phyloP scores from a whole-genome alignment of 2,888 invertebrate genomes.

The Brenthis ino region DNA sequence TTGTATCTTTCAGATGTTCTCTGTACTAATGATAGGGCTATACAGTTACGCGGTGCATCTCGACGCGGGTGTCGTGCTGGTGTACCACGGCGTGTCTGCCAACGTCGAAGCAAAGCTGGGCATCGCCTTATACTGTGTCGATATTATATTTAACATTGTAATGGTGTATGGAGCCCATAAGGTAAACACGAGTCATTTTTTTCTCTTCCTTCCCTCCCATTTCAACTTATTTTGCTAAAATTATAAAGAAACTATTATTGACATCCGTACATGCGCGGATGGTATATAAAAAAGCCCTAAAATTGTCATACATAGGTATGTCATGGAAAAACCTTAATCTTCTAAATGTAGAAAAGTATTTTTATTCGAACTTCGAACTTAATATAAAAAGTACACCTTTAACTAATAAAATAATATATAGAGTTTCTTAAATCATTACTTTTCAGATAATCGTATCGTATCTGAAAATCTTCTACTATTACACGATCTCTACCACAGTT shows the following conservation, averaged over 20 bases:
- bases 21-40: slow-evolving; percentile 59
- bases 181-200: slow-evolving; percentile 47
- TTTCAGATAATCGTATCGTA: slow-evolving; percentile 55
- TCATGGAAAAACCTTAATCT: too few relatives aligned
- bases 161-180: slow-evolving; percentile 64
- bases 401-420: neutral
- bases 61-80: slow-evolving; percentile 6
- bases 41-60: slow-evolving; percentile 56
- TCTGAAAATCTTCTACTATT: slow-evolving; percentile 60
- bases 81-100: slow-evolving; percentile 50
- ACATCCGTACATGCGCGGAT: too few relatives aligned
- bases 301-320: too few relatives aligned
- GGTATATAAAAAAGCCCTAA: too few relatives aligned
- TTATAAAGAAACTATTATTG: too few relatives aligned
- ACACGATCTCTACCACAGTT: slow-evolving; percentile 52
- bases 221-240: too few relatives aligned
- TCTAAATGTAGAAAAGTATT: too few relatives aligned
- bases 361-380: too few relatives aligned
- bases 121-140: slow-evolving; percentile 56
- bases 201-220: too few relatives aligned
- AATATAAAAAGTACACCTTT: too few relatives aligned
- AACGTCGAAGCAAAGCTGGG: slow-evolving; percentile 50
- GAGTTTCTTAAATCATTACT: slow-evolving; percentile 6
- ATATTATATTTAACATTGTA: slow-evolving; percentile 53
- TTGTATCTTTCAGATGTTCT: slow-evolving; percentile 56